Evolutionary conservation across 2,797 vertebrate genomes (phyloP), one percentile per base, ranked within the genome.

Genomic region (Fundulus diaphanus): DNA sequence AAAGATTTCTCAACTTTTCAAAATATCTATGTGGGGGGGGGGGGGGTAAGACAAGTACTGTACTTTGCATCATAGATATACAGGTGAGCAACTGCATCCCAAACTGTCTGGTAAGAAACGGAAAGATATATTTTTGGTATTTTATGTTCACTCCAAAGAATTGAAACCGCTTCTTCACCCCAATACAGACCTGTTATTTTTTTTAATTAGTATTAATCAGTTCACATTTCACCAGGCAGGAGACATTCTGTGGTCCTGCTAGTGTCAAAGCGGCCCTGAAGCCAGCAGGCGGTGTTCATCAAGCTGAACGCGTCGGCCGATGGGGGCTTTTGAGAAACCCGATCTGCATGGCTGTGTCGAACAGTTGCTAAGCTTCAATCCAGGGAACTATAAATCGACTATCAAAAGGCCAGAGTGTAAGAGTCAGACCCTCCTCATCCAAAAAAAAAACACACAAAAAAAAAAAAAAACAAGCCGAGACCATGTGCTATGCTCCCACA

Each of bases 241-340:
- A 48, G 42, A 12, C 35, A 29, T n/a, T 27, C 22, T 24, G 66
- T 49, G 81, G 68, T 22, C 51, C 63, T n/a, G 56, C 51, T 27
- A 0, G 35, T 77, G 63, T 35, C 52, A 78, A 35, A 80, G 31
- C 54, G 5, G 85, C 73, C 77, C 73, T 40, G 27, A 22, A 76
- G 82, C 91, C 86, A 84, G 80, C 70, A 80, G 59, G 85, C 35
- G 49, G 49, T 12, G 48, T 79, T 84, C 76, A 76, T 73, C 70
- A 18, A 33, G 80, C 66, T 73, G 65, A 81, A 75, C 33, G 71
- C 35, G 29, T 35, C 13, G 33, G 76, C 70, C 24, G 52, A 65
- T 24, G 16, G 35, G 73, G 72, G 18, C 46, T 80, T 86, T 77
- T 70, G 74, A 77, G 85, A 87, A 91, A 86, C 70, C 54, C n/a